phyloP scores from a whole-genome alignment of 1,140 invertebrate species.

The Drosophila watanabei region DNA sequence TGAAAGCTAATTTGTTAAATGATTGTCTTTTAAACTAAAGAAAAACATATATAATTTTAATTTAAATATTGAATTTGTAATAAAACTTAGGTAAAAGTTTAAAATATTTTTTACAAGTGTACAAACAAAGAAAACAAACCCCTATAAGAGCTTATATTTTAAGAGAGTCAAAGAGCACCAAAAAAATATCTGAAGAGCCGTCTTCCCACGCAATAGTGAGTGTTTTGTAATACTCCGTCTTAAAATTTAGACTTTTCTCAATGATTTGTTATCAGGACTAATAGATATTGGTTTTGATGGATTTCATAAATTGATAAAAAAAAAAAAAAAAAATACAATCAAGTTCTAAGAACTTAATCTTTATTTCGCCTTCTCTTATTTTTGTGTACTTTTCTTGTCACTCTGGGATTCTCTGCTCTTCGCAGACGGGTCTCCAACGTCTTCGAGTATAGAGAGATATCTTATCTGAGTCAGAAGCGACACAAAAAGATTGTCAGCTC shows the following conservation, averaged over 20 bases:
- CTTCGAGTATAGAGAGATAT: conserved; percentile 23
- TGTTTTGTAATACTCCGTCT: not conserved
- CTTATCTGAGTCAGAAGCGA: conserved; percentile 58
- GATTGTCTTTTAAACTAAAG: too few species aligned
- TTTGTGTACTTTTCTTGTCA: conserved; percentile 53
- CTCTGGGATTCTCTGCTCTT: conserved; percentile 24
- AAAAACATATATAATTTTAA: too few species aligned
- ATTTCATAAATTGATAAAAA: conserved; percentile 47
- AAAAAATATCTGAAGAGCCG: not conserved
- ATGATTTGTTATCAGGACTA: conserved; percentile 6
- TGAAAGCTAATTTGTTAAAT: not conserved
- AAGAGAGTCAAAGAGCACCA: conserved; percentile 1
- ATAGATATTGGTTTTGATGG: conserved; percentile 1
- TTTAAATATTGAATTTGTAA: not conserved
- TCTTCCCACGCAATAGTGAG: not conserved
- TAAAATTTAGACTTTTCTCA: not conserved
- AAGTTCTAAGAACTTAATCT: conserved; percentile 39
- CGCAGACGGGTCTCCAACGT: conserved; percentile 23
- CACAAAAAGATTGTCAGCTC: conserved; percentile 44
- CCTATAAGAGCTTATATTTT: not conserved
- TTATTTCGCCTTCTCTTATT: conserved; percentile 3
- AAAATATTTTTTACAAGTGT: not conserved
- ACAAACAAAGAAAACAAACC: not conserved
- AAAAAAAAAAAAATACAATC: not conserved
- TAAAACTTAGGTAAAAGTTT: not conserved